Base-by-base conservation (phyloP, 2,113 vertebrate species). In the Panurus biarmicus region DNA sequence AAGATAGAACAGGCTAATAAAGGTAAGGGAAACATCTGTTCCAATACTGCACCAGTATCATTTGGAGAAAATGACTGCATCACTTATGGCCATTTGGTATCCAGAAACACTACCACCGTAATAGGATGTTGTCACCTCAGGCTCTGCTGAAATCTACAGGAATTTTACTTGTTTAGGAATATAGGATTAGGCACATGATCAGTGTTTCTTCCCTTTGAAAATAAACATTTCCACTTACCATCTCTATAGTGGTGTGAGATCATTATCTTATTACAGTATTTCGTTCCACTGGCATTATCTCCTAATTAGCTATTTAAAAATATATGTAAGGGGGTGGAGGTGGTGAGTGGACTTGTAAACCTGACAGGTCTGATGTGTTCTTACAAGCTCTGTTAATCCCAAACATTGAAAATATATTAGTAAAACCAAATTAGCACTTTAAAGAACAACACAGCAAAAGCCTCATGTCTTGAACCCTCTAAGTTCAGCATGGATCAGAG, bases 1-100 rank as follows among this genome's bases (percentile, higher is more conserved):
- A 77, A 94, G 82, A 75, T 92, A 88, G 85, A 96, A 84, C 76
- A 82, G 80, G 76, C 94, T 95, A 97, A 93, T 96, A 95, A 97
- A 96, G 94, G 96, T 95, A 95, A 91, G 35, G 44, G 62, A 90
- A 97, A 96, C 91, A 95, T 94, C 87, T 95, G 93, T 94, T 96
- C 86, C 93, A 61, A 57, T 71, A 70, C 58, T 87, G 74, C 88
- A 81, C 76, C 78, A 70, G 79, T 75, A 83, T 91, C 60, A 94
- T 93, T 95, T 92, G 91, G 71, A 93, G 84, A 95, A 93, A 95
- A 95, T 77, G 42, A 95, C 92, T 95, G 76, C 90, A 93, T 95
- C 89, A 81, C 85, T 94, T 93, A 92, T 0, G 1, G 91, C 81
- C 40, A 0, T 96, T 96, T 95, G 92, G 91, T 93, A 92, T 77